These are phyloP conservation scores for Leptonema lineaticorne DNA, from an alignment of 1,140 invertebrate species.

Conservation along the genomic window DNA sequence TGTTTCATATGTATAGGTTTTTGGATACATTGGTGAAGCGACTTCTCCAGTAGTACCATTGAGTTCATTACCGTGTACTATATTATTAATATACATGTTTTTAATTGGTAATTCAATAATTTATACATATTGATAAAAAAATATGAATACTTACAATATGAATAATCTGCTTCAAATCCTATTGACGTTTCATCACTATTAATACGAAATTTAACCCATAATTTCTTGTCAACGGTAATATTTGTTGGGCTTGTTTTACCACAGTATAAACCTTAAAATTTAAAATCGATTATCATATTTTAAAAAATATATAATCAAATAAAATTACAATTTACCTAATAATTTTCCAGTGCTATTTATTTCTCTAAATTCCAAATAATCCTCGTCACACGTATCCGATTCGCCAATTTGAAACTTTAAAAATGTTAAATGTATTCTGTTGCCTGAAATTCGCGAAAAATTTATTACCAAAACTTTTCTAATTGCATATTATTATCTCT, in stretches of 20 bases:
- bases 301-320: slow-evolving; percentile 7
- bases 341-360: slow-evolving; percentile 61
- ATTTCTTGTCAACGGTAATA: slow-evolving; percentile 55
- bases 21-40: slow-evolving; percentile 80
- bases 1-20: slow-evolving; percentile 43
- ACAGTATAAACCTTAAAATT: slow-evolving; percentile 67
- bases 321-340: slow-evolving; percentile 52
- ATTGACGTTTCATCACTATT: slow-evolving; percentile 61
- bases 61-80: slow-evolving; percentile 63
- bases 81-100: no score
- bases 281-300: no score
- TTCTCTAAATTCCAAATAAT: slow-evolving; percentile 83
- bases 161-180: slow-evolving; percentile 79
- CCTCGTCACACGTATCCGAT: slow-evolving; percentile 76
- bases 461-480: no score
- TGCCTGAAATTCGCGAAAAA: slow-evolving; percentile 60
- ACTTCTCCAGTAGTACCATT: slow-evolving; percentile 63
- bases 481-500: no score
- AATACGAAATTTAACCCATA: slow-evolving; percentile 86
- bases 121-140: no score
- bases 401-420: slow-evolving; percentile 66
- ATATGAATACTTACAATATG: slow-evolving; percentile 56
- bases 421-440: slow-evolving; percentile 66
- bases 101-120: no score
- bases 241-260: slow-evolving; percentile 62